Evolutionary conservation across 2,888 invertebrate species (phyloP), one percentile per base, ranked within the genome.

Genomic region (Ephialtes manifestator): DNA sequence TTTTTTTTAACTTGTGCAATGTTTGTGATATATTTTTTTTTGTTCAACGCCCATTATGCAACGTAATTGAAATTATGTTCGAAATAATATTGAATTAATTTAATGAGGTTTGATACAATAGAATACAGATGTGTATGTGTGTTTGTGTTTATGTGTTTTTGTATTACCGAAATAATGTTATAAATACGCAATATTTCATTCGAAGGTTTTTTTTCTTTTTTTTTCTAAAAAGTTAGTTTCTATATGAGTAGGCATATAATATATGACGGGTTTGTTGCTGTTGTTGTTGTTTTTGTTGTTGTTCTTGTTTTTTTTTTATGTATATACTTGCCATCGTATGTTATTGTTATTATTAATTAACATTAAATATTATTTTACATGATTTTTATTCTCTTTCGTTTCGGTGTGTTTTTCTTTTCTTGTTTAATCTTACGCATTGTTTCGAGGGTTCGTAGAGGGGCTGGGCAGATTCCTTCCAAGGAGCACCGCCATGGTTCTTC

Each of bases 341-440:
- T 88, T 89, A 91, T 90, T 89, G 82, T 88, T 89, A 91, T 90
- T 90, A 91, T 89, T 90, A 91, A 91, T 91, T 90, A 92, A 92
- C 89, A 90, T 91, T 91, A 93, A 90, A 91, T 93, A 93, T 92
- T 93, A 93, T 92, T 91, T 93, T 93, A 93, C 92, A 93, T 86
- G 90, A 88, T 78, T 53, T 71, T 43, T 53, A 63, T 65, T 65
- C 60, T 63, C 67, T 51, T 75, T 51, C 20, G 60, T 11, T 15
- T 65, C 39, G n/a, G n/a, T n/a, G n/a, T n/a, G n/a, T n/a, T n/a
- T n/a, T n/a, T 80, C 77, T 84, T 72, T 46, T 75, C 63, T 77
- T 43, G 43, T 48, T 70, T 24, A 18, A 76, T 80, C 67, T 65
- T 80, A 65, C 80, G 68, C 74, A 81, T 85, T 79, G 75, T 83